Evolutionary conservation across 2,888 invertebrate genomes (phyloP), one percentile per base, ranked within the genome.

Genomic region (Schizaphis graminum): DNA sequence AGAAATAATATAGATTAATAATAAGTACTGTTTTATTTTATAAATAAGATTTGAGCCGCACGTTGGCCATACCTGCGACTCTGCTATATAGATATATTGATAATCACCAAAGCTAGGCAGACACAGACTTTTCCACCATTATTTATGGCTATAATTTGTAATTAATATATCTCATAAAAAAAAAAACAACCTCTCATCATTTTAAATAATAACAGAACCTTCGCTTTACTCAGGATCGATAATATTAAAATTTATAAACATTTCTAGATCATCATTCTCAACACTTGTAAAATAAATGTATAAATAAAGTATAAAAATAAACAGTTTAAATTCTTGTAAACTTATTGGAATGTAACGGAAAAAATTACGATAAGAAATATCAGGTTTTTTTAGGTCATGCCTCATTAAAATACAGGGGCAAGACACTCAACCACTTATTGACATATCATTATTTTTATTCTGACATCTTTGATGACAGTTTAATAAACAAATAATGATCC

Each of bases 331-430:
- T 77, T 67, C 35, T 90, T 47, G 5, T 35, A 35, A 24, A 88
- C 61, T 77, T 77, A 77, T 84, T 91, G 53, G 56, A 56, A 56
- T 85, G n/a, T 49, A 13, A 53, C 53, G 5, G 35, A 56, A 56
- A 56, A 86, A 86, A 61, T 16, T 91, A 85, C n/a, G n/a, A 57
- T 57, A 91, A 10, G n/a, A 86, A 91, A 53, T 91, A 91, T 7
- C 49, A 77, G 67, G 67, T 88, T 92, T 92, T 89, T 93, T 44
- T n/a, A 93, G 89, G 89, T 93, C 67, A 93, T 28, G 28, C 44
- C 13, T 77, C 89, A 35, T 93, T 93, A 93, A 88, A 89, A 93
- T 89, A 89, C 77, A 89, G 89, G 8, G 53, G 91, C 5, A 86
- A 84, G 47, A 86, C 35, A 91, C 85, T 91, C 56, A 41, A 57